Evolutionary conservation across 2,888 invertebrate genomes (phyloP).

Genomic region (Nematopogon swammerdamellus): DNA sequence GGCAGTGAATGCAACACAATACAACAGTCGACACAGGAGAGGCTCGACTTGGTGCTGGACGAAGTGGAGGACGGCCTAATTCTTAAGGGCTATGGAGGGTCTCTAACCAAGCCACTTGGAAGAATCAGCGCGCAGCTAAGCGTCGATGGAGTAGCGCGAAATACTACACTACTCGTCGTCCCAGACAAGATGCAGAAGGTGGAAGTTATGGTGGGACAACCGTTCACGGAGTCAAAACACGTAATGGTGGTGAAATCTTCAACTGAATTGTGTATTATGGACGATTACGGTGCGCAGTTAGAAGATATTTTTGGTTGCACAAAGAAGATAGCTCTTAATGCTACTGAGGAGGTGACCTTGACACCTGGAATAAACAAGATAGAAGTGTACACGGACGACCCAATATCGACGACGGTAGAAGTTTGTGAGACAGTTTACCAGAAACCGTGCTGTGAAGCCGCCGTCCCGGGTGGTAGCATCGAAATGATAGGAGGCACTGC

Average conservation of each 20-base stretch:
- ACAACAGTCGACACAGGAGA: no score
- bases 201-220: slow-evolving; percentile 8
- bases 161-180: slow-evolving; percentile 6
- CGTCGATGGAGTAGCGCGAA: slow-evolving; percentile 8
- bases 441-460: no score
- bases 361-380: slow-evolving; percentile 8
- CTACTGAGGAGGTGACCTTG: background rate
- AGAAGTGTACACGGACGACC: slow-evolving; percentile 6
- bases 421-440: background rate
- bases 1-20: no score
- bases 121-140: slow-evolving; percentile 1
- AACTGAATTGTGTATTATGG: slow-evolving; percentile 4
- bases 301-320: slow-evolving; percentile 1
- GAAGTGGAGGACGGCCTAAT: slow-evolving; percentile 5
- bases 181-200: slow-evolving; percentile 6
- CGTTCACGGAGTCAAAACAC: slow-evolving; percentile 6
- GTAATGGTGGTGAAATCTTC: slow-evolving; percentile 8
- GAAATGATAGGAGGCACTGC: slow-evolving; percentile 6
- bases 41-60: no score
- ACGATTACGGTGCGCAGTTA: slow-evolving; percentile 1
- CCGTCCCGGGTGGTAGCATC: no score
- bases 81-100: slow-evolving; percentile 9
- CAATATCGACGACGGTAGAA: slow-evolving; percentile 2
- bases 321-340: slow-evolving; percentile 5
- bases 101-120: slow-evolving; percentile 5